phyloP scores from a whole-genome alignment of 92 coral and sea anemone genomes.

The Siderastrea radians region DNA sequence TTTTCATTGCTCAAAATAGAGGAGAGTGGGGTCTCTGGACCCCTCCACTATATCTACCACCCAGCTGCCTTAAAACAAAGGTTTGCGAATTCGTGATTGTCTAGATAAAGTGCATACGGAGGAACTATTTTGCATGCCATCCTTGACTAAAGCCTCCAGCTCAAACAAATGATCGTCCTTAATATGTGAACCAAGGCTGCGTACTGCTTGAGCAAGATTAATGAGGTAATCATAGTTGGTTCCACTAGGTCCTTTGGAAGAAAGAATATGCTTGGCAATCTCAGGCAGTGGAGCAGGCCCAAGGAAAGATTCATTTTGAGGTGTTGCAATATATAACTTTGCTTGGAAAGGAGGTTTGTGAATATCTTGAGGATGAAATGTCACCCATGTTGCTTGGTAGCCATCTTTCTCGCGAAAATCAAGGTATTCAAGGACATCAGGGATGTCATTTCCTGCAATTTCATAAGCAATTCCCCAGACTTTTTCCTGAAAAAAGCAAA shows the following conservation, averaged over 20 bases:
- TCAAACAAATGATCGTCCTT: constrained; percentile 79
- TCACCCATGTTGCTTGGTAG: constrained; percentile 66
- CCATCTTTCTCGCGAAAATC: constrained; percentile 88
- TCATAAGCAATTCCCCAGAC: constrained; percentile 91
- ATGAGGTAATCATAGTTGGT: constrained; percentile 80
- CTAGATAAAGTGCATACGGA: not conserved
- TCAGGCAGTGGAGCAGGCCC: constrained; percentile 81
- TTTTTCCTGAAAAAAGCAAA: constrained; percentile 55
- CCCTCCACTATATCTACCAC: no score
- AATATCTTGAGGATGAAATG: constrained; percentile 60
- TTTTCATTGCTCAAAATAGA: no score
- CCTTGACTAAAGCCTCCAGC: constrained; percentile 68
- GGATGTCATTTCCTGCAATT: constrained; percentile 70
- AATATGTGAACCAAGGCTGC: constrained; percentile 43
- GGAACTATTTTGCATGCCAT: constrained; percentile 8
- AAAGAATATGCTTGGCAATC: constrained; percentile 76
- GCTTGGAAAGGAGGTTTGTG: constrained; percentile 46
- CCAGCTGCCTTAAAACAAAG: no score
- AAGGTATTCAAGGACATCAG: constrained; percentile 76
- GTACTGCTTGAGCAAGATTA: constrained; percentile 75
- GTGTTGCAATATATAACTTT: constrained; percentile 83
- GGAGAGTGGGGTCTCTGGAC: no score
- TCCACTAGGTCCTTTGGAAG: constrained; percentile 85
- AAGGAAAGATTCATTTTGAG: constrained; percentile 73
- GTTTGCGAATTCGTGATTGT: not conserved